These are phyloP conservation scores for Porites cylindrica DNA, from an alignment of 92 coral and sea anemone species.

Conservation along the genomic window DNA sequence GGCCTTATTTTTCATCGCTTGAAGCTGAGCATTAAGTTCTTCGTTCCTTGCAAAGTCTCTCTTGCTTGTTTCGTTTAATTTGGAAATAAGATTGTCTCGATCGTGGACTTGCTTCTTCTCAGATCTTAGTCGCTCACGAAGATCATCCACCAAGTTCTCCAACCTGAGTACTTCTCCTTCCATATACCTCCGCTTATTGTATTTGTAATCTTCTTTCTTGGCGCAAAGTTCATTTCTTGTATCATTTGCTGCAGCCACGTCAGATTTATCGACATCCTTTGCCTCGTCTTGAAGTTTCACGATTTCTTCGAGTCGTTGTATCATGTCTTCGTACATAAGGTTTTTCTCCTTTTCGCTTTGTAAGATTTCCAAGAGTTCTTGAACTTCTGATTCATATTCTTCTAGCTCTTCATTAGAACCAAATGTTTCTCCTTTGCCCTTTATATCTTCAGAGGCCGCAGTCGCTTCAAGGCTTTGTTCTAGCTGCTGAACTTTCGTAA, in stretches of 20 bases:
- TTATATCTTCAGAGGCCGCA: not conserved
- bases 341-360: slow-evolving; percentile 49
- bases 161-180: slow-evolving; percentile 64
- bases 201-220: slow-evolving; percentile 74
- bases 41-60: slow-evolving; percentile 69
- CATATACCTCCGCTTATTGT: slow-evolving; percentile 55
- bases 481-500: not conserved
- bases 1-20: slow-evolving; percentile 58
- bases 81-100: slow-evolving; percentile 73
- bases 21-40: slow-evolving; percentile 57
- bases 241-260: slow-evolving; percentile 22
- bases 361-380: slow-evolving; percentile 41
- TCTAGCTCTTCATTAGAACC: slow-evolving; percentile 11
- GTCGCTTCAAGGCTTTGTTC: slow-evolving; percentile 7
- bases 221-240: slow-evolving; percentile 53
- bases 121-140: slow-evolving; percentile 66
- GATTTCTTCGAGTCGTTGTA: slow-evolving; percentile 69
- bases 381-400: slow-evolving; percentile 32
- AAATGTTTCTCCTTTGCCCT: not conserved
- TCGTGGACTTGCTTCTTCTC: slow-evolving; percentile 70
- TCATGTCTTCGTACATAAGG: slow-evolving; percentile 43
- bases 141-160: slow-evolving; percentile 63
- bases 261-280: slow-evolving; percentile 45
- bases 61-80: slow-evolving; percentile 70
- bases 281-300: slow-evolving; percentile 58